Evolutionary conservation across 2,113 vertebrate species (phyloP).

Genomic region (Noctilio leporinus): DNA sequence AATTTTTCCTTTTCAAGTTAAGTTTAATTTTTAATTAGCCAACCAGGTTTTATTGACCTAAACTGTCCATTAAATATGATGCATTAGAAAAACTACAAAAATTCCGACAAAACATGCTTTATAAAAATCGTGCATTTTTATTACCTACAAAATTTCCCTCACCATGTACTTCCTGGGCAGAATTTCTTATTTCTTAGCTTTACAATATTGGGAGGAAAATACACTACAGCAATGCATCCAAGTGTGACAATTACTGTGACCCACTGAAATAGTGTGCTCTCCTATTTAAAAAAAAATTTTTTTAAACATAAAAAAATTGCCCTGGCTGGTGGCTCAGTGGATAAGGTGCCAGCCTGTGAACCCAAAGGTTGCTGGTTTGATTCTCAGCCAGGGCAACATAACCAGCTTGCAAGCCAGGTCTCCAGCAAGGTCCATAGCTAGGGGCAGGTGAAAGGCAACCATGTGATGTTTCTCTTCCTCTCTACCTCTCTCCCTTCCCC

Average conservation of each 20-base stretch:
- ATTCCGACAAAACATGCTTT: neutral
- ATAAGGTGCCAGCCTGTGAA: too few species aligned
- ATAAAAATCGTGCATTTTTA: neutral
- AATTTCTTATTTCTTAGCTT: neutral
- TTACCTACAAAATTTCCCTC: neutral
- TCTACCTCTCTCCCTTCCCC: too few species aligned
- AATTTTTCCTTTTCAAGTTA: neutral
- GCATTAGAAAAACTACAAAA: neutral
- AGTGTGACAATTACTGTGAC: neutral
- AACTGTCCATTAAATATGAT: neutral
- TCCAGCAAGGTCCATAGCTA: too few species aligned
- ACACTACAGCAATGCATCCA: neutral
- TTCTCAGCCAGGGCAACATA: too few species aligned
- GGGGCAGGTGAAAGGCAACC: too few species aligned
- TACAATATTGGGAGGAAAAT: neutral
- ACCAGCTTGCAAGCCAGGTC: too few species aligned
- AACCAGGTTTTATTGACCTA: neutral
- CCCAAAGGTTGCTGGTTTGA: too few species aligned
- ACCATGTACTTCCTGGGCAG: neutral
- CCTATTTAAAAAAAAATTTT: neutral
- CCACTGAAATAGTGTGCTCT: neutral
- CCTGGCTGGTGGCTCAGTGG: too few species aligned
- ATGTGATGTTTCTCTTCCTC: too few species aligned
- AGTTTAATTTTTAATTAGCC: neutral
- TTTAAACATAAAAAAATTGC: too few species aligned